phyloP scores from a whole-genome alignment of 2,888 invertebrate genomes.

The Trachelus stipa region DNA sequence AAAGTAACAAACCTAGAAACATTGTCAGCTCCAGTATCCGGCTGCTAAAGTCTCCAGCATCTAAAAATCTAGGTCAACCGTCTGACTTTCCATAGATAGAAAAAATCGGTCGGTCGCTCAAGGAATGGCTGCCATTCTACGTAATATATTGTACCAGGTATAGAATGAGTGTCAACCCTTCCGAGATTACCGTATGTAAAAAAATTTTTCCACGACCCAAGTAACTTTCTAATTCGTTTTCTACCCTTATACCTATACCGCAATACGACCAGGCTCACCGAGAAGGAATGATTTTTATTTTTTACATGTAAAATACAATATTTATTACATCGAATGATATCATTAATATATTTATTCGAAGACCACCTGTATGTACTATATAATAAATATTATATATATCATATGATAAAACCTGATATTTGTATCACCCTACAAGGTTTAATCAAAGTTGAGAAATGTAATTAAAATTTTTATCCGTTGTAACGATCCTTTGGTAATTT shows the following conservation, averaged over 20 bases:
- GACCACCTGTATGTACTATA: background rate
- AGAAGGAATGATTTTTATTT: background rate
- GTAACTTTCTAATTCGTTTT: slow-evolving; percentile 39
- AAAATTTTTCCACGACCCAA: slow-evolving; percentile 31
- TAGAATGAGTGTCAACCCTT: slow-evolving; percentile 31
- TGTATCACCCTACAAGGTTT: background rate
- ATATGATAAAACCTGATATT: background rate
- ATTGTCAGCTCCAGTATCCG: background rate
- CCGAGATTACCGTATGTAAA: slow-evolving; percentile 15
- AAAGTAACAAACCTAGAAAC: background rate
- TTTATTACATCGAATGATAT: background rate
- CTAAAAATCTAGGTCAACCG: background rate
- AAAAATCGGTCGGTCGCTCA: slow-evolving; percentile 23
- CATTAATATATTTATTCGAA: background rate
- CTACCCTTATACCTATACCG: background rate
- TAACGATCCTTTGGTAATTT: background rate
- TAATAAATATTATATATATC: background rate
- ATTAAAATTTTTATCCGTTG: background rate
- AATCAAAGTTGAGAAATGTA: background rate
- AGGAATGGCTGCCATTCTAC: slow-evolving; percentile 21
- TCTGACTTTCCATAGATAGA: slow-evolving; percentile 28
- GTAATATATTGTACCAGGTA: slow-evolving; percentile 25
- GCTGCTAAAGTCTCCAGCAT: background rate
- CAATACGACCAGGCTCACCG: background rate
- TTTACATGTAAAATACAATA: background rate